Evolutionary conservation across 2,113 vertebrate genomes (phyloP).

Genomic region (Spermophilus dauricus): DNA sequence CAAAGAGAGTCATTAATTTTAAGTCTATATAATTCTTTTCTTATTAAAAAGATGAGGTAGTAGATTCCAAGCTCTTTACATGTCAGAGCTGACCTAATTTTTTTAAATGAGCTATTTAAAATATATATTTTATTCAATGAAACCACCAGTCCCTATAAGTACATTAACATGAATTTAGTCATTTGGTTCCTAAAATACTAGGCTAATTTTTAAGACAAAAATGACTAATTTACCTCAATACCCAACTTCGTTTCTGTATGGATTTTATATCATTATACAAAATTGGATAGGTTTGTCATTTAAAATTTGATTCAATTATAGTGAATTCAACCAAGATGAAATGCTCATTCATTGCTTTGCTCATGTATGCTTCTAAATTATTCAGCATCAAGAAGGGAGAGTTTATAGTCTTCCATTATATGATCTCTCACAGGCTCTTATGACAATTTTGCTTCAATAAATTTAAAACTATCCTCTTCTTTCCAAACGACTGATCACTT

Average conservation of each 20-base stretch:
- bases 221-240: conserved; percentile 18
- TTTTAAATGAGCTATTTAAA: neutral
- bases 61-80: neutral
- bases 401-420: conserved; percentile 19
- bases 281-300: conserved; percentile 41
- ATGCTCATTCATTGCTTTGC: conserved; percentile 11
- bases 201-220: neutral
- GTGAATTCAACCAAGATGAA: conserved; percentile 36
- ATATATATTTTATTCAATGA: neutral
- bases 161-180: neutral
- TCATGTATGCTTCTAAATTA: conserved; percentile 11
- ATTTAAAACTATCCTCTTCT: conserved; percentile 45
- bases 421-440: conserved; percentile 43
- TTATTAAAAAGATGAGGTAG: neutral
- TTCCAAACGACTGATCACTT: conserved; percentile 64
- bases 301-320: conserved; percentile 58
- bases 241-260: conserved; percentile 25
- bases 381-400: neutral
- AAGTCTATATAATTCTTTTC: neutral
- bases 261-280: conserved; percentile 49
- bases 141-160: neutral
- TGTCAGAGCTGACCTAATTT: neutral
- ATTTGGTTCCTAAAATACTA: neutral
- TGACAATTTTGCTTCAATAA: conserved; percentile 43
- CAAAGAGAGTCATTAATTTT: conserved; percentile 28